These are phyloP conservation scores for Callyntrura sp. DNA, from an alignment of 2,888 invertebrate genomes.

Conservation along the genomic window DNA sequence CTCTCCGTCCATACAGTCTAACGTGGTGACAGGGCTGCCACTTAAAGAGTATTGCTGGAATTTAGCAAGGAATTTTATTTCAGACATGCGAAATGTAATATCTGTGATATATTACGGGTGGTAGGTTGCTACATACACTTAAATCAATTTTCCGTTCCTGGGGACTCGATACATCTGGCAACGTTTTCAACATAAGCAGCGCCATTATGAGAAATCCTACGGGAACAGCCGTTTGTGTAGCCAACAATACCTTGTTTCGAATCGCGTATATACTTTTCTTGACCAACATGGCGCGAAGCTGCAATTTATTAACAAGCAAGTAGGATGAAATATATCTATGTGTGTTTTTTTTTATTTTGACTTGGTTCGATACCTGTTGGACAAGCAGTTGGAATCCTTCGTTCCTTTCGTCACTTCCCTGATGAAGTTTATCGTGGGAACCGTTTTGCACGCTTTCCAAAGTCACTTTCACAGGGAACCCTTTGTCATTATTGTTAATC, in stretches of 20 bases:
- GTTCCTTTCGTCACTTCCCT: constrained; percentile 84
- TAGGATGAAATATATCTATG: too few species aligned
- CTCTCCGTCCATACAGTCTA: too few species aligned
- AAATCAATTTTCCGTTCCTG: constrained; percentile 87
- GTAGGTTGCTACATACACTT: constrained; percentile 83
- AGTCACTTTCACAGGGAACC: constrained; percentile 38
- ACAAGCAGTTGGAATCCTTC: constrained; percentile 85
- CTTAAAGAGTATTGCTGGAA: constrained; percentile 18
- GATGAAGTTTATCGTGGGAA: constrained; percentile 60
- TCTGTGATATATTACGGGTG: constrained; percentile 39
- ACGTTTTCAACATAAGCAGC: constrained; percentile 88
- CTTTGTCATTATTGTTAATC: constrained; percentile 8
- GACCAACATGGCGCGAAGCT: constrained; percentile 89
- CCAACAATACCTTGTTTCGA: constrained; percentile 89
- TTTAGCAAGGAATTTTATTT: background rate
- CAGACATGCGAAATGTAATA: constrained; percentile 48
- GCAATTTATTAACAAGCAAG: too few species aligned
- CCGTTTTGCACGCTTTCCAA: too few species aligned
- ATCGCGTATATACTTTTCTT: constrained; percentile 89
- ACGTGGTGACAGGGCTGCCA: too few species aligned
- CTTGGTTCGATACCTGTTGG: constrained; percentile 88
- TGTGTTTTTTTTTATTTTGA: too few species aligned
- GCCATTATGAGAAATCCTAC: constrained; percentile 88
- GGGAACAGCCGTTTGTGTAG: constrained; percentile 88
- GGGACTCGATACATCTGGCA: constrained; percentile 86